Base-by-base conservation (phyloP, 2,888 invertebrate species). In the Drosophila prostipennis region DNA sequence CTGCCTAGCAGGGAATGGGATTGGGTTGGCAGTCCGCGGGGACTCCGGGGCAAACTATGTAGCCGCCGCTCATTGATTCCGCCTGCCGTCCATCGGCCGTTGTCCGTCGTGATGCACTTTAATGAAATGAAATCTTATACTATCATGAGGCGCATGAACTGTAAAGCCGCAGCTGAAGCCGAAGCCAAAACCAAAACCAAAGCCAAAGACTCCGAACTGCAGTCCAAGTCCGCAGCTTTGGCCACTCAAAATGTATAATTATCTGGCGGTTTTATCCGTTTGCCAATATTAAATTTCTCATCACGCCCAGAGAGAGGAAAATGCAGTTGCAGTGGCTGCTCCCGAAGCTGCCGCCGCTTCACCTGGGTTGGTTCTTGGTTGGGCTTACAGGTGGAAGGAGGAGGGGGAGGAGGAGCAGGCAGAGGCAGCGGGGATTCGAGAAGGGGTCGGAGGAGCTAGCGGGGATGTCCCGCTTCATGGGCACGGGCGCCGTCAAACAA, bases 81-180 rank as follows among this genome's bases (percentile, higher is more conserved):
- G 71, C 73, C 88, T 53, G 80, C 65, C 54, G 83, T 88, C 90
- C 54, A 39, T 16, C 36, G 69, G 51, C 73, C 58, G 72, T 57
- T 70, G 81, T 78, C 85, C 81, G 79, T 90, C 91, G 91, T 91
- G 91, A 91, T 91, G 91, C 89, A 91, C 90, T 91, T 91, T 91
- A 91, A 91, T 91, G 91, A 91, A 91, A 91, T 91, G 91, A 91
- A 91, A 91, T 91, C 91, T 91, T 90, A 91, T 91, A 91, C 80
- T 80, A 84, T 89, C 89, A 84, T 89, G 88, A 89, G 72, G 69
- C 72, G 85, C 79, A 87, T 87, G 84, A 87, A 83, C 87, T 53
- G 76, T 71, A 70, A 74, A 52, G 67, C 70, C 70, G 53, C 52
- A 71, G 58, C 83, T 72, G 64, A 67, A 67, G 78, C 61, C 53